Evolutionary conservation across 2,888 invertebrate species (phyloP).

Genomic region (Linyphia triangularis): DNA sequence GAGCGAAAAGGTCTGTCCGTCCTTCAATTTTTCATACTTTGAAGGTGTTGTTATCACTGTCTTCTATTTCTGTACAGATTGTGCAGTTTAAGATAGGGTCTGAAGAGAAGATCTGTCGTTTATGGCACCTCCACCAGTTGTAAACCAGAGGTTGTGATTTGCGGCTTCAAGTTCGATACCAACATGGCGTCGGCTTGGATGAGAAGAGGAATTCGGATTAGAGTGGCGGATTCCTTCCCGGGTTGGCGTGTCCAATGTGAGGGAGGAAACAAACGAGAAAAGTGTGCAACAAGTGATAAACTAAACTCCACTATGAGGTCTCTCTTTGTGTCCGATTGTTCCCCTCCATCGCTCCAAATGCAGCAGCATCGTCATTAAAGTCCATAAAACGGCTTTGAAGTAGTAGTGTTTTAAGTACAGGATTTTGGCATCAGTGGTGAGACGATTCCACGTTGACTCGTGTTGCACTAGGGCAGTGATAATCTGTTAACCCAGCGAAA

Average conservation of each 20-base stretch:
- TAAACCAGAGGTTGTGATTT: too few species aligned
- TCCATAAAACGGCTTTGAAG: slow-evolving; percentile 59
- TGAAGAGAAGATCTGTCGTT: neutral
- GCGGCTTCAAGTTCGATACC: neutral
- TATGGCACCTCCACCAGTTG: neutral
- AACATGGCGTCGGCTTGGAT: neutral
- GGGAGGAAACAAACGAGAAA: slow-evolving; percentile 45
- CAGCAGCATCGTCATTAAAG: neutral
- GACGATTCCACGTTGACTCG: neutral
- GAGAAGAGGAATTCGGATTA: slow-evolving; percentile 29
- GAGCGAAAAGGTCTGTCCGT: neutral
- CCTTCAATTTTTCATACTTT: neutral
- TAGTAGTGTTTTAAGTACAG: slow-evolving; percentile 22
- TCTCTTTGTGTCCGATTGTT: slow-evolving; percentile 29
- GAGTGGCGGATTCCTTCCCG: neutral
- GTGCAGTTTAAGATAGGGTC: slow-evolving; percentile 22
- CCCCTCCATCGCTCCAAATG: neutral
- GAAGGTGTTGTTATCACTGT: neutral
- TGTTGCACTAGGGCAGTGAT: neutral
- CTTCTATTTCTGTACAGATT: slow-evolving; percentile 59
- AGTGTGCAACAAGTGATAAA: slow-evolving; percentile 64
- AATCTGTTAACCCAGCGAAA: too few species aligned
- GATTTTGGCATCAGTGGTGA: slow-evolving; percentile 27
- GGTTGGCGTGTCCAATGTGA: neutral
- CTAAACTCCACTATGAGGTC: slow-evolving; percentile 61